Evolutionary conservation across 1,140 invertebrate genomes (phyloP).

Genomic region (roundworm (Caenorhabditis elegans)): WBcel235 BX284603.4:7458001-7458500

Average conservation of each 20-base stretch:
- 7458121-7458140: constrained; percentile 30
- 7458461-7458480: constrained; percentile 20
- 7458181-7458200: constrained; percentile 1
- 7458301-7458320: constrained; percentile 36
- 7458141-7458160: background rate
- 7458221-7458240: background rate
- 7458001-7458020: background rate
- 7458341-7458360: background rate
- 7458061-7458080: constrained; percentile 45
- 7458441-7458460: constrained; percentile 29
- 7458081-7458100: constrained; percentile 4
- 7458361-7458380: background rate
- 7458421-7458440: background rate
- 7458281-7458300: background rate
- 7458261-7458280: constrained; percentile 25
- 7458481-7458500: background rate
- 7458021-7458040: constrained; percentile 46
- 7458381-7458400: background rate
- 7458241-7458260: background rate
- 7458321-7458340: constrained; percentile 30
- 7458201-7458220: too few species aligned
- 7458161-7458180: background rate
- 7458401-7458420: background rate
- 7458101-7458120: constrained; percentile 36
- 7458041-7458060: constrained; percentile 45